Conservation (phyloP, 1,140 invertebrate species). For the Platyura marginata region DNA sequence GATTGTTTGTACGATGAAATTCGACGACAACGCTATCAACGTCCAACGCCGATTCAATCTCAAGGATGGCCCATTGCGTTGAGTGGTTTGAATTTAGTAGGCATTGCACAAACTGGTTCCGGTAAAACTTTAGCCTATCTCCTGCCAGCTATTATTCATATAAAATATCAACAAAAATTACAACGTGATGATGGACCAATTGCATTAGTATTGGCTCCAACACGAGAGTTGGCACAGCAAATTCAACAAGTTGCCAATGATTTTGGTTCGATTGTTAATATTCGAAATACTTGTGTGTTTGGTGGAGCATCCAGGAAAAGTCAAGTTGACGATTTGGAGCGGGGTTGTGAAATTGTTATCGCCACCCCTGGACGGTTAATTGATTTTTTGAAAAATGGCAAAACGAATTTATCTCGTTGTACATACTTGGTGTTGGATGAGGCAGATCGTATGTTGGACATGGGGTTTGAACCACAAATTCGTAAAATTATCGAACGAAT, state of each 20-base stretch:
- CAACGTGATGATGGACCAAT: slow-evolving; percentile 67
- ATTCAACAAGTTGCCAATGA: slow-evolving; percentile 76
- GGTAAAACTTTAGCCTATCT: slow-evolving; percentile 66
- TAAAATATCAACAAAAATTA: slow-evolving; percentile 59
- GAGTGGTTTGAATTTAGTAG: slow-evolving; percentile 56
- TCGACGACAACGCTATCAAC: slow-evolving; percentile 36
- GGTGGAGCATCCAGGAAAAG: slow-evolving; percentile 77
- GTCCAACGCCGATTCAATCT: slow-evolving; percentile 66
- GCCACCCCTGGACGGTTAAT: slow-evolving; percentile 88
- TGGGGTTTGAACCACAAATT: too few species aligned
- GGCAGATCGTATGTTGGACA: too few species aligned
- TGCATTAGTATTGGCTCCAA: slow-evolving; percentile 74
- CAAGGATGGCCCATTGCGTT: slow-evolving; percentile 78
- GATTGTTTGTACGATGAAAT: background rate
- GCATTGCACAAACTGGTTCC: slow-evolving; percentile 14
- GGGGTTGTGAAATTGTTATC: slow-evolving; percentile 68
- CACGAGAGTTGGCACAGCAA: slow-evolving; percentile 80
- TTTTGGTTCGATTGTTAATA: slow-evolving; percentile 58
- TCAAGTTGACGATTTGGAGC: slow-evolving; percentile 54
- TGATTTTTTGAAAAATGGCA: slow-evolving; percentile 75
- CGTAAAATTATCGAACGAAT: slow-evolving; percentile 94
- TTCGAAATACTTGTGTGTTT: slow-evolving; percentile 75
- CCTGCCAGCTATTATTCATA: slow-evolving; percentile 68
- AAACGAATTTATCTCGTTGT: slow-evolving; percentile 63
- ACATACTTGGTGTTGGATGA: slow-evolving; percentile 91